Percentiles rank a stretch among this genome's conserved stretches.
These are phyloP conservation scores for Brachionus rotundiformis DNA, from an alignment of 1,140 invertebrate genomes.

Conservation along the genomic window DNA sequence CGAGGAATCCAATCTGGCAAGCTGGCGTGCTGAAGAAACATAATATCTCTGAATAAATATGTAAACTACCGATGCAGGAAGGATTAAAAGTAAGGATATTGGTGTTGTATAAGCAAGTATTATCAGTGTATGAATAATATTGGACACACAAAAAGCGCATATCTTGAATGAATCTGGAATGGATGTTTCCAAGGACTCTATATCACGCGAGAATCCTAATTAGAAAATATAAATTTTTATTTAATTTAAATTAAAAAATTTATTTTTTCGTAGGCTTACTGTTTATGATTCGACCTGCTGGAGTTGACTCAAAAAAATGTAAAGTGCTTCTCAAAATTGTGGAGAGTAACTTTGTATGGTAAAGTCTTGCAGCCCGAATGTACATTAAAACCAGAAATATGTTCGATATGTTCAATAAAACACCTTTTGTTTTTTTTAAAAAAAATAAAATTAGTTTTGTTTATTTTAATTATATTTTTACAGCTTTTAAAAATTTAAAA, in stretches of 20 bases:
- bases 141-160: slow-evolving; percentile 22
- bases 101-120: slow-evolving; percentile 46
- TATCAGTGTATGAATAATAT: slow-evolving; percentile 51
- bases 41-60: slow-evolving; percentile 66
- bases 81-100: slow-evolving; percentile 43
- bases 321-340: slow-evolving; percentile 71
- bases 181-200: slow-evolving; percentile 65
- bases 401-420: slow-evolving; percentile 42
- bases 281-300: slow-evolving; percentile 76
- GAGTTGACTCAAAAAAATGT: slow-evolving; percentile 76
- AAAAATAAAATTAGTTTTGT: neutral
- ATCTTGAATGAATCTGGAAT: slow-evolving; percentile 57
- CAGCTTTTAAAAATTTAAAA: no score
- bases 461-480: neutral
- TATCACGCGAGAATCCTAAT: slow-evolving; percentile 68
- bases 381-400: slow-evolving; percentile 48
- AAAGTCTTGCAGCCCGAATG: slow-evolving; percentile 30
- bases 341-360: slow-evolving; percentile 14
- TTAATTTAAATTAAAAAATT: neutral
- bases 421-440: neutral
- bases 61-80: slow-evolving; percentile 42
- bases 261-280: slow-evolving; percentile 52
- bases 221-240: neutral
- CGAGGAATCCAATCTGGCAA: slow-evolving; percentile 91
- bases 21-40: slow-evolving; percentile 84